Evolutionary conservation across 35 echinoderm and acorn worm genomes (phyloP), one percentile per base, ranked within the genome.

Genomic region (Heliocidaris erythrogramma): DNA sequence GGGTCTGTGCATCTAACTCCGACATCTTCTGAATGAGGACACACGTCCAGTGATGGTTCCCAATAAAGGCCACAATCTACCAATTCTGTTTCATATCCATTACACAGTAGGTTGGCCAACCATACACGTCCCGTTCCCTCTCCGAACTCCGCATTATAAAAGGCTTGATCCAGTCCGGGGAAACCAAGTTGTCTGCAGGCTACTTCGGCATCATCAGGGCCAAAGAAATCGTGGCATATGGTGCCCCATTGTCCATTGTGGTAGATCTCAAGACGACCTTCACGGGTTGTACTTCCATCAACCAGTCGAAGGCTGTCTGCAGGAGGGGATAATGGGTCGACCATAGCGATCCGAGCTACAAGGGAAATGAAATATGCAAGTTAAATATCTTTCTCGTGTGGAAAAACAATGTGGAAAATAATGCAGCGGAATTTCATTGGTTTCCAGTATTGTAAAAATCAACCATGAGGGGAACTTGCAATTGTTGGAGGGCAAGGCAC

Each of bases 181-280:
- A 32, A 88, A 32, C 86, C 86, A 88, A 88, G 86, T 32, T 88
- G 86, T 88, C 86, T 88, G 86, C 86, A 88, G 14, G 86, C 86
- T 88, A 88, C 86, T 32, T 31, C 30, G 8, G 86, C 86, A 35
- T 88, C 86, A 16, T 88, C 30, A 8, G 47, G 30, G 27, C 31
- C 30, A 32, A 32, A 88, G 31, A 13, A 42, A 10, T 88, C 17
- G 31, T 88, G 9, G 30, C 86, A 88, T 12, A 88, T 18, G 47
- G 86, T 88, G 4, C 86, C 86, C 86, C 86, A 88, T 32, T 88
- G 10, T 16, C 47, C 86, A 18, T 88, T 88, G 86, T 88, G 47
- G 18, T 35, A 48, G 8, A 88, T 48, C 47, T 88, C 86, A 16
- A 88, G 31, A 88, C 86, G 86, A 30, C 86, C 86, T 35, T 88